A percentile compares a stretch with the other conserved stretches of the same genome.
Evolutionary conservation across 30 jellyfish, hydroid and myxozoan genomes (phyloP).

Genomic region (Euphysa ruthae): DNA sequence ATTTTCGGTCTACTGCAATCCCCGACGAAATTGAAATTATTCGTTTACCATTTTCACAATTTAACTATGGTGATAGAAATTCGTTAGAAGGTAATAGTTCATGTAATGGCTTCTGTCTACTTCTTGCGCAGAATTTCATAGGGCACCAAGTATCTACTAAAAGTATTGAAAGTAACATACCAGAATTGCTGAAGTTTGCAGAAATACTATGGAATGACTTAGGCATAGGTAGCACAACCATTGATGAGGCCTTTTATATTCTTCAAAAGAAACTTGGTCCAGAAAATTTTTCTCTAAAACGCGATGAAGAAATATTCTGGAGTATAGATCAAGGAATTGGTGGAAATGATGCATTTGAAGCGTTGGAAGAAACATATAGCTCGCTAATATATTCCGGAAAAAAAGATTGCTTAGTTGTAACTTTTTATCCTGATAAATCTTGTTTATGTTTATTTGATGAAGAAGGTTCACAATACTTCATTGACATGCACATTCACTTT

Average conservation of each 20-base stretch:
- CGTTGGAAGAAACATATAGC: neutral
- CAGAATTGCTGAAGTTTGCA: neutral
- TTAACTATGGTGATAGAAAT: neutral
- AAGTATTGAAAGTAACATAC: neutral
- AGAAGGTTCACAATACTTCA: conserved; percentile 4
- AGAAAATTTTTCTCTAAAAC: neutral
- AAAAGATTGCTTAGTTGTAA: conserved; percentile 1
- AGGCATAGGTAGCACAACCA: conserved; percentile 12
- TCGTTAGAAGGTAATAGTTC: neutral
- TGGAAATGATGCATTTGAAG: conserved; percentile 8
- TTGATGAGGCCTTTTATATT: neutral
- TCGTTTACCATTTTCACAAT: conserved; percentile 3
- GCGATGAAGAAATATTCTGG: conserved; percentile 10
- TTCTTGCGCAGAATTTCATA: conserved; percentile 3
- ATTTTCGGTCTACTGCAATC: conserved; percentile 8
- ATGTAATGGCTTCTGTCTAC: conserved; percentile 11
- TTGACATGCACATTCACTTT: conserved; percentile 8
- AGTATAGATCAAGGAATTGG: conserved; percentile 13
- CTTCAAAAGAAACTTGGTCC: neutral
- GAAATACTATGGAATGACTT: conserved; percentile 14
- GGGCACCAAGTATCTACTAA: too few relatives aligned
- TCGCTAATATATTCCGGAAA: neutral
- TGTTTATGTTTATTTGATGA: conserved; percentile 19
- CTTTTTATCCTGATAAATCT: conserved; percentile 8
- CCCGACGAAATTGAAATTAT: conserved; percentile 4